Percentiles rank a stretch among this genome's conserved stretches.
Evolutionary conservation across 2,113 vertebrate genomes (phyloP).

Genomic region (Phalacrocorax aristotelis): DNA sequence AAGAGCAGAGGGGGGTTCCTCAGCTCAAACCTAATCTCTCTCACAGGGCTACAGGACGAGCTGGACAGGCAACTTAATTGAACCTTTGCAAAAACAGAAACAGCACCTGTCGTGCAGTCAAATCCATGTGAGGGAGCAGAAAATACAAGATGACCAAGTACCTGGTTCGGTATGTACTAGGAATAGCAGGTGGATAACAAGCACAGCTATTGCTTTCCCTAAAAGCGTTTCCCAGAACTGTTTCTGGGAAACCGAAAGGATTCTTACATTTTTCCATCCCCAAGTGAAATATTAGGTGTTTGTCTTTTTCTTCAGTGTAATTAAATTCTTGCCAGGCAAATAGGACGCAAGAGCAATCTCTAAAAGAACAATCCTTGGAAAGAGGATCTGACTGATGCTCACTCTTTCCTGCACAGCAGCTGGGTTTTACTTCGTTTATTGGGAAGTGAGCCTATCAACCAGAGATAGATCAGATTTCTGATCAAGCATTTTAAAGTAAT

Average conservation of each 20-base stretch:
- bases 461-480: neutral
- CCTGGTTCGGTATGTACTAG: neutral
- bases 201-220: neutral
- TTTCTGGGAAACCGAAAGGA: neutral
- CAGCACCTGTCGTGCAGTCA: neutral
- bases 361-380: neutral
- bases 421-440: neutral
- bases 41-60: neutral
- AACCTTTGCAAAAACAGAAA: neutral
- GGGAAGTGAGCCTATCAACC: neutral
- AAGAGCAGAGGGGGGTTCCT: neutral
- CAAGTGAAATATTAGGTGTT: neutral
- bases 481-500: neutral
- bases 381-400: neutral
- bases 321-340: neutral
- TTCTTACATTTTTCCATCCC: neutral
- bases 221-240: neutral
- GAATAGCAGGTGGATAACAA: neutral
- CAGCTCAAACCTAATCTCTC: neutral
- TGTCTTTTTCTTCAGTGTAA: neutral
- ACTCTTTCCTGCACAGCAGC: neutral
- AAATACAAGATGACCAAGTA: neutral
- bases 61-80: neutral
- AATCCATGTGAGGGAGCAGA: neutral
- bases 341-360: neutral